Percentiles rank a stretch among this genome's conserved stretches.
Evolutionary conservation across 2,888 invertebrate genomes (phyloP).

Genomic region (Zaprionus bogoriensis): DNA sequence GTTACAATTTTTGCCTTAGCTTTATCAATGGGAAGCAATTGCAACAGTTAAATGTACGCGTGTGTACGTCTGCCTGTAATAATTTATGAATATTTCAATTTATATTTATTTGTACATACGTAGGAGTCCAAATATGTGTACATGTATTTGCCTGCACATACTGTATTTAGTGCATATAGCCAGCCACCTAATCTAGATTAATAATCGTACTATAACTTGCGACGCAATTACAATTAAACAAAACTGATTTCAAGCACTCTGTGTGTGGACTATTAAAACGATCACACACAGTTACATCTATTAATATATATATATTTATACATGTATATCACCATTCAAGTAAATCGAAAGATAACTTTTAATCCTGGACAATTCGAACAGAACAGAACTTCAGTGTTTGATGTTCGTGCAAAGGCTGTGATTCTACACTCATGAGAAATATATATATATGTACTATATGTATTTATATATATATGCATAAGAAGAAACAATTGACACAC

Average conservation of each 20-base stretch:
- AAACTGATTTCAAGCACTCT: conserved; percentile 42
- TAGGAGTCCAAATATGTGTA: conserved; percentile 20
- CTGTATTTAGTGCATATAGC: conserved; percentile 34
- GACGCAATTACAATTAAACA: conserved; percentile 51
- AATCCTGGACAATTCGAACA: conserved; percentile 68
- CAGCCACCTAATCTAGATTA: conserved; percentile 47
- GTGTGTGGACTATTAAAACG: conserved; percentile 24
- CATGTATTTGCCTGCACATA: conserved; percentile 23
- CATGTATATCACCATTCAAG: conserved; percentile 27
- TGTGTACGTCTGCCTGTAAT: conserved; percentile 13
- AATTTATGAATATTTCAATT: conserved; percentile 54
- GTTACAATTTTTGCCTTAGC: conserved; percentile 49
- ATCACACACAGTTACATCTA: conserved; percentile 9
- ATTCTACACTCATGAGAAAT: conserved; percentile 77
- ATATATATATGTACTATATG: conserved; percentile 46
- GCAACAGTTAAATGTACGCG: conserved; percentile 16
- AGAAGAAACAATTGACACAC: conserved; percentile 16
- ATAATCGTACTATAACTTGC: conserved; percentile 12
- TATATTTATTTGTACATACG: conserved; percentile 71
- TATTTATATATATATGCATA: conserved; percentile 8
- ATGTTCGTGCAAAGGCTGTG: conserved; percentile 74
- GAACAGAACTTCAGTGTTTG: conserved; percentile 54
- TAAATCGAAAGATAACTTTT: conserved; percentile 38
- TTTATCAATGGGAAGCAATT: conserved; percentile 27
- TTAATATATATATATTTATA: neutral